Percentiles rank a stretch among this genome's conserved stretches.
These are phyloP conservation scores for Varanus salvator DNA, from an alignment of 2,113 vertebrate genomes.

Conservation along the genomic window DNA sequence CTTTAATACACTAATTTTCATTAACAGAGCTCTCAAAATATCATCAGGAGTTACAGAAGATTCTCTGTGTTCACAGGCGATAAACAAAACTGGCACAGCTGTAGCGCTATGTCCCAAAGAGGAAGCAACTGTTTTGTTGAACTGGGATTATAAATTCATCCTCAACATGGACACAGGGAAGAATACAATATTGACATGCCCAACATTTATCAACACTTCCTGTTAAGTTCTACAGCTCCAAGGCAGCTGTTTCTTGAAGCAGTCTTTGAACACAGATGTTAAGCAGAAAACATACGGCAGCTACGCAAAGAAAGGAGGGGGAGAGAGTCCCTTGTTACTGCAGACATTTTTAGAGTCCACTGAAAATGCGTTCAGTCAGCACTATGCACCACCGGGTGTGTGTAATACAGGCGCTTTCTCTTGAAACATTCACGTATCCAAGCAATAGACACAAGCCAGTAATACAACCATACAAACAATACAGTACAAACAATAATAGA, in stretches of 20 bases:
- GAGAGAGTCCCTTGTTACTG: constrained; percentile 42
- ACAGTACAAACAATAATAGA: background rate
- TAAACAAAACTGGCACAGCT: constrained; percentile 56
- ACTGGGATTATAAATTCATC: constrained; percentile 64
- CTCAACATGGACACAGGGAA: constrained; percentile 45
- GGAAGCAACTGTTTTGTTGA: constrained; percentile 61
- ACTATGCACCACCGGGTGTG: constrained; percentile 15
- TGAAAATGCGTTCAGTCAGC: constrained; percentile 54
- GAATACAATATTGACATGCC: constrained; percentile 40
- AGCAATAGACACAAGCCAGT: background rate
- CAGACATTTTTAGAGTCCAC: constrained; percentile 49
- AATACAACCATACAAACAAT: too few relatives aligned
- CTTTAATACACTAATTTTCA: constrained; percentile 60
- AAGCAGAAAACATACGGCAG: constrained; percentile 52
- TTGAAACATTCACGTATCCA: background rate
- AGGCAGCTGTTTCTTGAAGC: constrained; percentile 56
- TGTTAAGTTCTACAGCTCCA: constrained; percentile 57
- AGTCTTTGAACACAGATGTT: constrained; percentile 60
- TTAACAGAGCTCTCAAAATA: constrained; percentile 57
- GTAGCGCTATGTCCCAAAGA: constrained; percentile 53
- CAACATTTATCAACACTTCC: constrained; percentile 52
- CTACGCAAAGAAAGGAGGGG: constrained; percentile 48
- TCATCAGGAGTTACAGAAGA: constrained; percentile 60
- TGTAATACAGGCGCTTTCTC: constrained; percentile 3
- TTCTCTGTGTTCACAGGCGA: constrained; percentile 25